Conservation (phyloP, 2,113 vertebrate species). For the Micronisus gabar region DNA sequence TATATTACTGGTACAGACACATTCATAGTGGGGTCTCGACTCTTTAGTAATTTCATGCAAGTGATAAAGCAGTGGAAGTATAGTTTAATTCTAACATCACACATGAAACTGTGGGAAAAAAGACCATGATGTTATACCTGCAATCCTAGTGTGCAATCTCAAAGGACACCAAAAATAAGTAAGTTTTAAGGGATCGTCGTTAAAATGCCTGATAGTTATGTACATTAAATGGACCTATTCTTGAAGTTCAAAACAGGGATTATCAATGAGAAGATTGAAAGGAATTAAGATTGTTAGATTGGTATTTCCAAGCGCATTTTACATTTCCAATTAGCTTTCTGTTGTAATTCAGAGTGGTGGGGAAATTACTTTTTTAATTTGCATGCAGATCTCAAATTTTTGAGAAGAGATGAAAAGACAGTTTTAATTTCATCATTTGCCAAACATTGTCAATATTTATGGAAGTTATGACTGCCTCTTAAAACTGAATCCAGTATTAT, state of each 20-base stretch:
- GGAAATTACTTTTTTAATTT: neutral
- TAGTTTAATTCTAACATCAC: neutral
- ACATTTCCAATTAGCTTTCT: neutral
- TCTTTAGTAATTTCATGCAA: neutral
- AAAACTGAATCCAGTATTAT: accelerated
- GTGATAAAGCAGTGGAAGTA: neutral
- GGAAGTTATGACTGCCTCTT: neutral
- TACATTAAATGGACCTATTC: neutral
- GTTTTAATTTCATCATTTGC: neutral
- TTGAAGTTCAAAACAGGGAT: neutral
- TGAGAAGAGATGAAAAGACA: neutral
- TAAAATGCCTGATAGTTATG: neutral
- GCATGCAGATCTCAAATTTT: neutral
- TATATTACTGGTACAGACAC: too few species aligned
- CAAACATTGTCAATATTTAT: neutral
- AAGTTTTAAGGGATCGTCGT: accelerated
- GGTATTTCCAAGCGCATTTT: neutral
- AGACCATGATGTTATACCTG: accelerated
- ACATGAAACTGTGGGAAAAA: neutral
- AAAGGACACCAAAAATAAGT: neutral
- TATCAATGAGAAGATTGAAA: neutral
- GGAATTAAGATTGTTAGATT: neutral
- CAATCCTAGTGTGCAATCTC: too few species aligned
- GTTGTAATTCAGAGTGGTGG: neutral
- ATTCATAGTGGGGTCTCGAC: too few species aligned